A percentile compares a stretch with the other conserved stretches of the same genome.
Conservation (phyloP, 2,888 invertebrate genomes). For the Ischnus inquisitorius region DNA sequence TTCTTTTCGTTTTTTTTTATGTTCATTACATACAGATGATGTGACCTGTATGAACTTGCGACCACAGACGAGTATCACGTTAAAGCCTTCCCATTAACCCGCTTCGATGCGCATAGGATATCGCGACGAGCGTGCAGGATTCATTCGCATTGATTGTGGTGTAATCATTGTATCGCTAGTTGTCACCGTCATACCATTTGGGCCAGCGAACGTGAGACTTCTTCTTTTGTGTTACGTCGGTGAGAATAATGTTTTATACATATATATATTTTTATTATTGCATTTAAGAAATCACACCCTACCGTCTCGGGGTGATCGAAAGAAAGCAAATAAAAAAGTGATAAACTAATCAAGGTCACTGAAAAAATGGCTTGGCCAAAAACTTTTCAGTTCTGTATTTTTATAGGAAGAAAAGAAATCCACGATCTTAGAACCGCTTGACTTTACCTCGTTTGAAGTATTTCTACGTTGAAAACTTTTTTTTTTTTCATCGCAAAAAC, state of each 20-base stretch:
- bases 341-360: background rate
- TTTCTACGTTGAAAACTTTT: background rate
- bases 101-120: slow-evolving; percentile 59
- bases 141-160: slow-evolving; percentile 33
- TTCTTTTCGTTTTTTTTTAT: slow-evolving; percentile 74
- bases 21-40: slow-evolving; percentile 77
- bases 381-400: background rate
- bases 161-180: slow-evolving; percentile 55
- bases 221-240: background rate
- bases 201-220: slow-evolving; percentile 7
- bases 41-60: slow-evolving; percentile 78
- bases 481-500: background rate
- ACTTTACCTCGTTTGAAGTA: background rate
- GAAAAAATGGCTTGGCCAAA: background rate
- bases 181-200: background rate
- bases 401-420: background rate
- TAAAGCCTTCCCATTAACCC: slow-evolving; percentile 76
- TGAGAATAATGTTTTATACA: slow-evolving; percentile 20
- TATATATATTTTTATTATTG: slow-evolving; percentile 34
- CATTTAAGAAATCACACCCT: background rate
- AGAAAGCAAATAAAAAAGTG: background rate
- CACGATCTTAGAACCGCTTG: background rate
- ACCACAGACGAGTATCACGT: slow-evolving; percentile 76
- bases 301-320: background rate
- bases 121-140: slow-evolving; percentile 50